These are phyloP conservation scores for Leptinotarsa texana DNA, from an alignment of 1,140 invertebrate genomes.

Conservation along the genomic window DNA sequence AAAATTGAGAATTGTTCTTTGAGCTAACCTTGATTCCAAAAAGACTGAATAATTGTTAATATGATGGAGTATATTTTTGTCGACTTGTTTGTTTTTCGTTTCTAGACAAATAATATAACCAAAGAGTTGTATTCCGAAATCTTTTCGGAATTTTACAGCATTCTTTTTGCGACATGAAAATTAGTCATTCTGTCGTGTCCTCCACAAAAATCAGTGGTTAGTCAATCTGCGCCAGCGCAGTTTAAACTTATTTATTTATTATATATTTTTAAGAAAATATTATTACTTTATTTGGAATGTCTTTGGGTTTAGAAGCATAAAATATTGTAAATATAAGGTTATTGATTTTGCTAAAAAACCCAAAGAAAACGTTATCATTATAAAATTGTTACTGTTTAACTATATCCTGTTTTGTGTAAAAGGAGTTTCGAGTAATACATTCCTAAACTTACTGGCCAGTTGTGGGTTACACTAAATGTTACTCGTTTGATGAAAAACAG, in stretches of 20 bases:
- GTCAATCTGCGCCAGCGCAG: conserved; percentile 33
- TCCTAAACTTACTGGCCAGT: conserved; percentile 41
- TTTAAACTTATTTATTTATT: conserved; percentile 44
- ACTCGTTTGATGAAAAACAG: conserved; percentile 25
- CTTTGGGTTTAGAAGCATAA: not conserved
- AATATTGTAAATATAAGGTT: conserved; percentile 11
- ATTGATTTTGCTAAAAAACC: conserved; percentile 18
- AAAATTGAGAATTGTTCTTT: not conserved
- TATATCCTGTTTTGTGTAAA: conserved; percentile 30
- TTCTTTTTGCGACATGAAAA: conserved; percentile 32
- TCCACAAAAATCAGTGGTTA: conserved; percentile 29
- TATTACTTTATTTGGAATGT: conserved; percentile 1
- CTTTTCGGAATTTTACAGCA: not conserved
- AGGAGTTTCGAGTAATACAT: conserved; percentile 32
- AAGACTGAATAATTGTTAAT: conserved; percentile 30
- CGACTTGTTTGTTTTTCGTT: conserved; percentile 10
- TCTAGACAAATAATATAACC: conserved; percentile 32
- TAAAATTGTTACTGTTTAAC: conserved; percentile 24
- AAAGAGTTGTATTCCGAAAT: conserved; percentile 27
- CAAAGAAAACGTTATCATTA: conserved; percentile 10
- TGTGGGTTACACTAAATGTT: conserved; percentile 29
- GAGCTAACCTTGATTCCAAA: not conserved
- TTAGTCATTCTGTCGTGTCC: conserved; percentile 37
- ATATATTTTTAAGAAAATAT: not conserved
- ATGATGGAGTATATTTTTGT: conserved; percentile 21